Conservation (phyloP, 2,888 invertebrate species). For the Lithodes maja region DNA sequence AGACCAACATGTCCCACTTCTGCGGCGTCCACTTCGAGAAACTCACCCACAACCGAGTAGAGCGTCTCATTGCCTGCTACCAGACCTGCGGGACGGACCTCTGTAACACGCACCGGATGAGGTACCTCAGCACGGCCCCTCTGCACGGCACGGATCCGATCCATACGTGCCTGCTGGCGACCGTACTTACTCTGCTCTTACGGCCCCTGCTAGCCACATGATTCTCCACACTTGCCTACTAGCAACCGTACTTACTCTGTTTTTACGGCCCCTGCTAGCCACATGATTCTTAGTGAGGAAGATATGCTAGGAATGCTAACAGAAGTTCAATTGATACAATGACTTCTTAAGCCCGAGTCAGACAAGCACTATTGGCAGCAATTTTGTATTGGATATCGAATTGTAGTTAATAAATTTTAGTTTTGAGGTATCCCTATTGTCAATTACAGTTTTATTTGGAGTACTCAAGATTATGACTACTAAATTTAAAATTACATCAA, state of each 20-base stretch:
- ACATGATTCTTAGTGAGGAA: not conserved
- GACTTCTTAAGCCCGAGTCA: too few relatives aligned
- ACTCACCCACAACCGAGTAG: conserved; percentile 60
- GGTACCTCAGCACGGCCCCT: conserved; percentile 44
- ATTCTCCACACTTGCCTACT: not conserved
- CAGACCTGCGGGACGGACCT: conserved; percentile 59
- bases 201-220: not conserved
- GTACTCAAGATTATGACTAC: too few relatives aligned
- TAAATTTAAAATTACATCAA: too few relatives aligned
- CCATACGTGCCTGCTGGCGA: not conserved
- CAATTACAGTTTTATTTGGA: too few relatives aligned
- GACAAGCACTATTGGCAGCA: too few relatives aligned
- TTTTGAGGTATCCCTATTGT: too few relatives aligned
- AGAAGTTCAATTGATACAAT: too few relatives aligned
- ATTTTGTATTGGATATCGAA: too few relatives aligned
- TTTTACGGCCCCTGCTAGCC: not conserved
- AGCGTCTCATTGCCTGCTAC: conserved; percentile 63
- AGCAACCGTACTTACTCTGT: not conserved
- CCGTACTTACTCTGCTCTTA: not conserved
- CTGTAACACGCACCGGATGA: conserved; percentile 61
- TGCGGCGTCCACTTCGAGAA: conserved; percentile 65
- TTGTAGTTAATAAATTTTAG: too few relatives aligned
- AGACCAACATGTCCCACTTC: conserved; percentile 67
- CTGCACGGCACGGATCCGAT: not conserved
- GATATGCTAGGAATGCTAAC: too few relatives aligned